These are phyloP conservation scores for Lasioglossum pauxillum DNA, from an alignment of 2,888 invertebrate species.

Conservation along the genomic window DNA sequence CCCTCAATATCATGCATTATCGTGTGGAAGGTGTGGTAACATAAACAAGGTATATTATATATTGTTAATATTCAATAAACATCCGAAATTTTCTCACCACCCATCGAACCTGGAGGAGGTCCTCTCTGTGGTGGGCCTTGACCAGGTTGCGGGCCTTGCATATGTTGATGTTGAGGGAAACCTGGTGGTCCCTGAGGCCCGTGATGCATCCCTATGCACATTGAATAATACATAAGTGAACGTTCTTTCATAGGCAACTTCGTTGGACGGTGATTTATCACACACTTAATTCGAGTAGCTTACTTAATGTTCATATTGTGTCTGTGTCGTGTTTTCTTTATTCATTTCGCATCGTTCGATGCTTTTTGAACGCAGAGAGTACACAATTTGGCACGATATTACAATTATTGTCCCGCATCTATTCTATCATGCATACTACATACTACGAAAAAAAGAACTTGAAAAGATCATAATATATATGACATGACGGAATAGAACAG, in stretches of 20 bases:
- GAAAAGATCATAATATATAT: slow-evolving; percentile 18
- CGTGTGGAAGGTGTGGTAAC: slow-evolving; percentile 23
- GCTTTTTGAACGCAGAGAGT: background rate
- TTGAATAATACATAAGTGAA: slow-evolving; percentile 66
- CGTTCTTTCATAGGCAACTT: slow-evolving; percentile 34
- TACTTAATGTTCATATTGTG: slow-evolving; percentile 34
- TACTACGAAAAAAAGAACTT: slow-evolving; percentile 22
- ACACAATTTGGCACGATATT: slow-evolving; percentile 5
- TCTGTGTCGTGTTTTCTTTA: background rate
- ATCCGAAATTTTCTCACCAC: slow-evolving; percentile 78
- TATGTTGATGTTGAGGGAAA: slow-evolving; percentile 85
- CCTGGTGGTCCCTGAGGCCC: slow-evolving; percentile 87
- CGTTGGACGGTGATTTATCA: slow-evolving; percentile 34
- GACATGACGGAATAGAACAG: slow-evolving; percentile 27
- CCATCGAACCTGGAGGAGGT: slow-evolving; percentile 86
- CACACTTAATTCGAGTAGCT: slow-evolving; percentile 17
- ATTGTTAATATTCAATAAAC: slow-evolving; percentile 75
- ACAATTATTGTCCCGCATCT: slow-evolving; percentile 33
- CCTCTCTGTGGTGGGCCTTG: slow-evolving; percentile 88
- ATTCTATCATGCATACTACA: slow-evolving; percentile 62
- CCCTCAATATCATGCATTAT: slow-evolving; percentile 74
- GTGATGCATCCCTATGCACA: slow-evolving; percentile 86
- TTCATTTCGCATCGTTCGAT: background rate
- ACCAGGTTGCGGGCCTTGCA: slow-evolving; percentile 89
- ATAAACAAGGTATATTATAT: background rate